These are phyloP conservation scores for Protobothrops flavoviridis DNA, from an alignment of 2,113 vertebrate species.

Conservation along the genomic window DNA sequence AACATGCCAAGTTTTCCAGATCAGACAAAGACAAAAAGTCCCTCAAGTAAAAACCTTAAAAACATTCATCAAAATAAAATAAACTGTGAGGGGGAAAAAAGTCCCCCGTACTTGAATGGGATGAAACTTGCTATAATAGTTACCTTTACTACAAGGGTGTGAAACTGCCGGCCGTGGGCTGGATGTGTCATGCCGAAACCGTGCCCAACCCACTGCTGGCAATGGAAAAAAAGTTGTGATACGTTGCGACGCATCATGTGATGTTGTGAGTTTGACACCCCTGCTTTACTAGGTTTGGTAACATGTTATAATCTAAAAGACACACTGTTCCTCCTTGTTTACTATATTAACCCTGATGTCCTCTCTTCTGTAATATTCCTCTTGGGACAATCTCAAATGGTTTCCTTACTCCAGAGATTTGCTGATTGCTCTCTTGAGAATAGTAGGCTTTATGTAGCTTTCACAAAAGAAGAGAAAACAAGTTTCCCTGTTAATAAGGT, in stretches of 20 bases:
- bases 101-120: not conserved
- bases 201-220: no score
- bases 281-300: not conserved
- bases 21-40: not conserved
- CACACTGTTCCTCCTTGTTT: not conserved
- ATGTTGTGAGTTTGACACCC: no score
- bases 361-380: not conserved
- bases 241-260: no score
- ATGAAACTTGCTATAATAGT: not conserved
- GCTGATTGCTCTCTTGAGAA: constrained; percentile 28
- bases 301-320: not conserved
- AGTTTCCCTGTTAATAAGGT: not conserved
- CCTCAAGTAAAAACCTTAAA: not conserved
- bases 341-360: constrained; percentile 14
- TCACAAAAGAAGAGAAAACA: not conserved
- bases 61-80: not conserved
- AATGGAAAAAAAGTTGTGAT: no score
- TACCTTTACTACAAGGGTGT: not conserved
- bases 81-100: not conserved
- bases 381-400: not conserved
- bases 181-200: no score
- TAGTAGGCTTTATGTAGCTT: constrained; percentile 24
- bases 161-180: no score
- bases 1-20: not conserved
- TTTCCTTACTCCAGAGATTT: constrained; percentile 22